phyloP scores from a whole-genome alignment of 1,140 invertebrate species.

The Bursaphelenchus mucronatus region DNA sequence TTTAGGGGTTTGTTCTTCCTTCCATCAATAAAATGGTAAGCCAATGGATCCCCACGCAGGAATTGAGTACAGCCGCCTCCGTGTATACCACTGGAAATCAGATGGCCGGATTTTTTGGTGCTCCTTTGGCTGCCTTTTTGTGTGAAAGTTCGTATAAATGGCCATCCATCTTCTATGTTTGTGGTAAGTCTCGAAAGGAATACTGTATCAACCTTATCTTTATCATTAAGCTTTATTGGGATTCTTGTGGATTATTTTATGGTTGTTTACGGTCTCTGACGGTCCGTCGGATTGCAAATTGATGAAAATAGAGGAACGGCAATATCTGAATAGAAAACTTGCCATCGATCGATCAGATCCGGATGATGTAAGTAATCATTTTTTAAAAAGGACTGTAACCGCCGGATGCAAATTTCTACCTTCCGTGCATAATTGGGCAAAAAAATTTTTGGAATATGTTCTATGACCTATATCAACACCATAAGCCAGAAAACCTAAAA shows the following conservation, averaged over 20 bases:
- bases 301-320: conserved; percentile 31
- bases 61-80: conserved; percentile 44
- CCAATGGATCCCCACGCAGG: conserved; percentile 44
- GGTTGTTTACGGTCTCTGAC: conserved; percentile 32
- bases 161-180: conserved; percentile 46
- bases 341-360: not conserved
- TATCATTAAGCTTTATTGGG: conserved; percentile 37
- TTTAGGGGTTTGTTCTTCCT: conserved; percentile 44
- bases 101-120: conserved; percentile 31
- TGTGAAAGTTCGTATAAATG: conserved; percentile 40
- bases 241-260: conserved; percentile 35
- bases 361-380: not conserved
- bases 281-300: conserved; percentile 35
- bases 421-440: too few relatives aligned
- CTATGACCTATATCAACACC: too few relatives aligned
- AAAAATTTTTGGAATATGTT: too few relatives aligned
- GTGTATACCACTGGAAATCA: conserved; percentile 45
- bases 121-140: conserved; percentile 33
- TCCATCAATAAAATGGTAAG: conserved; percentile 43
- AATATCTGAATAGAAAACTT: conserved; percentile 33
- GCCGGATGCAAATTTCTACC: too few relatives aligned
- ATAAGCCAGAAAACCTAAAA: too few relatives aligned
- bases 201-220: not conserved
- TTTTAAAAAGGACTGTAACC: too few relatives aligned
- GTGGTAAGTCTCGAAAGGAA: conserved; percentile 27